Percentiles rank a stretch among this genome's conserved stretches.
phyloP scores from a whole-genome alignment of 1,140 invertebrate genomes.

The Acromyrmex echinatior region DNA sequence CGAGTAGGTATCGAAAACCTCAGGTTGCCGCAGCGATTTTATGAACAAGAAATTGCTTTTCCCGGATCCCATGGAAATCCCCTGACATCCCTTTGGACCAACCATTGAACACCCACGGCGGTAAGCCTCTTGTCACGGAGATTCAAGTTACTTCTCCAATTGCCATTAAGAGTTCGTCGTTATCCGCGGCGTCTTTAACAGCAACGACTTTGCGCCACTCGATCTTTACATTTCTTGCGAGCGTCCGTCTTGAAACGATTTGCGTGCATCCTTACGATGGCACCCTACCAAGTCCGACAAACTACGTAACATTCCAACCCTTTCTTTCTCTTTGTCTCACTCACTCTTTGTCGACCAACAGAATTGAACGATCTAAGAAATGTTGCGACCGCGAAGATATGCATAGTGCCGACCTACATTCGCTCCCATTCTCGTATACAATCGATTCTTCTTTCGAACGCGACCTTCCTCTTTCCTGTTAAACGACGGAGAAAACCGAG shows the following conservation, averaged over 20 bases:
- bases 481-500: conserved; percentile 1
- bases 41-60: conserved; percentile 20
- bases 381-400: conserved; percentile 43
- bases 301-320: background rate
- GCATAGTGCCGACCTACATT: conserved; percentile 40
- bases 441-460: conserved; percentile 58
- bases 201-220: conserved; percentile 61
- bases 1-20: background rate
- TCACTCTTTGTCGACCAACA: background rate
- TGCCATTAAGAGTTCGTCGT: conserved; percentile 61
- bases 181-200: conserved; percentile 64
- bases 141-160: conserved; percentile 63
- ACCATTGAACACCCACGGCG: background rate
- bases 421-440: conserved; percentile 51
- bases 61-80: conserved; percentile 23
- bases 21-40: background rate
- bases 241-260: conserved; percentile 50
- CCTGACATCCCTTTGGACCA: background rate
- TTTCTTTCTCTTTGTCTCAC: background rate
- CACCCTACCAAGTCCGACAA: conserved; percentile 24
- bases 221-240: conserved; percentile 53
- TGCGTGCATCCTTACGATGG: conserved; percentile 32
- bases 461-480: conserved; percentile 10
- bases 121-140: conserved; percentile 36
- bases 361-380: conserved; percentile 44